Evolutionary conservation across 2,797 vertebrate species (phyloP).

Genomic region (Hyperoplus immaculatus): DNA sequence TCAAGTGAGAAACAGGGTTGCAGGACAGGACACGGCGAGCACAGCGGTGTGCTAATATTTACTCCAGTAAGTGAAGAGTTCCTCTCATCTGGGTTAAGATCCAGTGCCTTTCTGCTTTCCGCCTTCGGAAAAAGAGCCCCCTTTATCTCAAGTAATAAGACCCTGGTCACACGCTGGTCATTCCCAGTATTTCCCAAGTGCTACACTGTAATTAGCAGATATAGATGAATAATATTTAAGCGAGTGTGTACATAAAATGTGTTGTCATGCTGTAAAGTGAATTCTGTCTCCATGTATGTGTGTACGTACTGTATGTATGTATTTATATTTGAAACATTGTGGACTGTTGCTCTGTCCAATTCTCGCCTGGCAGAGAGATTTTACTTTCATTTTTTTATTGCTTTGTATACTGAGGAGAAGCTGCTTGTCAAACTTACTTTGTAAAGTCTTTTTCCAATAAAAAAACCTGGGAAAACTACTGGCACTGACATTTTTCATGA

Average conservation of each 20-base stretch:
- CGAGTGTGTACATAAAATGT: constrained; percentile 73
- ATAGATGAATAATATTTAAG: constrained; percentile 73
- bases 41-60: constrained; percentile 17
- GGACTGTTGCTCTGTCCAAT: constrained; percentile 38
- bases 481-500: no score
- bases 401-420: constrained; percentile 57
- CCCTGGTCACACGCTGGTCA: constrained; percentile 52
- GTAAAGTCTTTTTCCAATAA: constrained; percentile 77
- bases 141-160: constrained; percentile 43
- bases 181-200: constrained; percentile 81
- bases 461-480: constrained; percentile 26
- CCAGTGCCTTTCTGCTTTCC: constrained; percentile 69
- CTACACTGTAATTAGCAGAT: constrained; percentile 83
- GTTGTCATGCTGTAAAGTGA: constrained; percentile 71
- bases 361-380: constrained; percentile 45
- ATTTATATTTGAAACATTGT: constrained; percentile 72
- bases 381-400: constrained; percentile 54
- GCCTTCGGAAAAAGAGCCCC: constrained; percentile 45
- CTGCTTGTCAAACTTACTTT: constrained; percentile 71
- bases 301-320: constrained; percentile 71
- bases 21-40: not conserved
- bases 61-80: constrained; percentile 29
- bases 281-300: constrained; percentile 63
- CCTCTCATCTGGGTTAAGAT: constrained; percentile 33
- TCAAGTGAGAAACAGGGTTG: not conserved